phyloP scores from a whole-genome alignment of 2,797 vertebrate genomes.

The Amphiprion clarkii region DNA sequence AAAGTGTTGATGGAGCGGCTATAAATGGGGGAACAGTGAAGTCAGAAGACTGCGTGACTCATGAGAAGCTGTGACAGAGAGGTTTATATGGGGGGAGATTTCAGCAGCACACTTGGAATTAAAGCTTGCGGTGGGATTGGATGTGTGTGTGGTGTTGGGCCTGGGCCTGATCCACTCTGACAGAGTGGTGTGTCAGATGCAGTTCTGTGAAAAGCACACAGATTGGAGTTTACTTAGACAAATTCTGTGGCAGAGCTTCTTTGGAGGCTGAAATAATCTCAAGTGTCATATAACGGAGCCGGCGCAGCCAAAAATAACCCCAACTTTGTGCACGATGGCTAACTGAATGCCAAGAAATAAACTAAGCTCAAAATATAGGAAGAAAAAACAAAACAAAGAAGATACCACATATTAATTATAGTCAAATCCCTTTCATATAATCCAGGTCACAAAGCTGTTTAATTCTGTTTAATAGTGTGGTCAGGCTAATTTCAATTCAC shows the following conservation, averaged over 20 bases:
- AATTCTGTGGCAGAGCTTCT: slow-evolving; percentile 31
- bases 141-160: slow-evolving; percentile 42
- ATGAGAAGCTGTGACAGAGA: slow-evolving; percentile 55
- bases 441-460: not conserved
- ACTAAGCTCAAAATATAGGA: too few relatives aligned
- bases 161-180: slow-evolving; percentile 58
- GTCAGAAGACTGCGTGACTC: slow-evolving; percentile 54
- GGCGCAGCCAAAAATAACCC: slow-evolving; percentile 16
- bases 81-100: slow-evolving; percentile 46
- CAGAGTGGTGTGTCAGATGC: slow-evolving; percentile 58
- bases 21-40: slow-evolving; percentile 43
- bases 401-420: not conserved
- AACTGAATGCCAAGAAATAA: not conserved
- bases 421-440: not conserved
- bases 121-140: slow-evolving; percentile 50
- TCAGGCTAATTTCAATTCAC: too few relatives aligned
- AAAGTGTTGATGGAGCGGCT: slow-evolving; percentile 55
- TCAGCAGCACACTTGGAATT: slow-evolving; percentile 53
- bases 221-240: slow-evolving; percentile 52
- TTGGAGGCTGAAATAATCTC: slow-evolving; percentile 46
- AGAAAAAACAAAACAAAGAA: not conserved
- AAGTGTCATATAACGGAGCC: slow-evolving; percentile 40
- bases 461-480: too few relatives aligned
- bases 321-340: slow-evolving; percentile 21
- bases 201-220: slow-evolving; percentile 39